Evolutionary conservation across 2,888 invertebrate genomes (phyloP).

Genomic region (Leptarthrus brevirostris): DNA sequence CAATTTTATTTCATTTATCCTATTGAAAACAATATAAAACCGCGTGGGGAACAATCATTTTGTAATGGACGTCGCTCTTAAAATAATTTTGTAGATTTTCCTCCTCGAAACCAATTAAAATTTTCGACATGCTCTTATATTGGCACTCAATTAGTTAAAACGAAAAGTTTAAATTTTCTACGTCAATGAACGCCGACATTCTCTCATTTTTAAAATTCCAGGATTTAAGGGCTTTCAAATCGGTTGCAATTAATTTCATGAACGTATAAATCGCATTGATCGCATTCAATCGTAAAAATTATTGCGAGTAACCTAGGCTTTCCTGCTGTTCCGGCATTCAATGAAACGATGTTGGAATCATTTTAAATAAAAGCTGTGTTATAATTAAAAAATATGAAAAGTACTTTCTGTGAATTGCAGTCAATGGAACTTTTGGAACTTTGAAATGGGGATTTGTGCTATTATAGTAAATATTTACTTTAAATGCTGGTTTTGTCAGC

Average conservation of each 20-base stretch:
- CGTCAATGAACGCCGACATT: background rate
- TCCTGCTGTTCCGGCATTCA: too few species aligned
- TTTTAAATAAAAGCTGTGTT: too few species aligned
- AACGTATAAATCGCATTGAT: background rate
- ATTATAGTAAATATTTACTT: too few species aligned
- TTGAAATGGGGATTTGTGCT: too few species aligned
- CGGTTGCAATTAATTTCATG: constrained; percentile 11
- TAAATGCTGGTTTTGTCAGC: too few species aligned
- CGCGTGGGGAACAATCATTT: background rate
- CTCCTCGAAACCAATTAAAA: constrained; percentile 8
- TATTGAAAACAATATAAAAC: background rate
- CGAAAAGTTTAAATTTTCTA: constrained; percentile 26
- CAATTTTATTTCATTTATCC: too few species aligned
- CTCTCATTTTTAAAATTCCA: constrained; percentile 2
- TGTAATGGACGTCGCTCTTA: background rate
- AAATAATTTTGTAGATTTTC: background rate
- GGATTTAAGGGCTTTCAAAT: constrained; percentile 13
- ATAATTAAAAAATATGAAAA: too few species aligned
- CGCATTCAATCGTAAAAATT: constrained; percentile 23
- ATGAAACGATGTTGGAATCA: too few species aligned
- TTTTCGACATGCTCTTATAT: constrained; percentile 24
- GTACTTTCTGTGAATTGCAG: too few species aligned
- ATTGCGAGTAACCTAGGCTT: background rate
- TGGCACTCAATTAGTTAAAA: constrained; percentile 38
- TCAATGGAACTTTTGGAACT: too few species aligned